Evolutionary conservation across 2,113 vertebrate genomes (phyloP).

Genomic region (Cynopterus brachyotis): DNA sequence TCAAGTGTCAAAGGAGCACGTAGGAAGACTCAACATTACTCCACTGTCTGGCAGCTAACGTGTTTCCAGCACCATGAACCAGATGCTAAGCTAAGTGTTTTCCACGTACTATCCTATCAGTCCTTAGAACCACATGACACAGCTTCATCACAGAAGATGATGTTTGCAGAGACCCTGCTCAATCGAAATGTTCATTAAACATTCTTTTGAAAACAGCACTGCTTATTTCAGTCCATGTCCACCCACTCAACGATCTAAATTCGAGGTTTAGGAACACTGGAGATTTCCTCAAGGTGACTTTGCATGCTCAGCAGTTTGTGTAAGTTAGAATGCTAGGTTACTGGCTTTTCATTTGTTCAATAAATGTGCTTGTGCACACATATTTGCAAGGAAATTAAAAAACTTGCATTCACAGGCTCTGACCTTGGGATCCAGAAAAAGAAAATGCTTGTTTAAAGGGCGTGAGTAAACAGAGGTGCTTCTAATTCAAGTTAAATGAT

Average conservation of each 20-base stretch:
- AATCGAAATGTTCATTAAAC: not conserved
- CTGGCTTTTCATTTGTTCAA: not conserved
- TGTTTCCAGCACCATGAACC: not conserved
- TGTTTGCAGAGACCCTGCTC: not conserved
- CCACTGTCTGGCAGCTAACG: not conserved
- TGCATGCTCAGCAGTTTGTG: not conserved
- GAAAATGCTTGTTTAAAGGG: not conserved
- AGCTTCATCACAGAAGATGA: too few relatives aligned
- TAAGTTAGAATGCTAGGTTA: not conserved
- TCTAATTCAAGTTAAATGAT: slow-evolving; percentile 17
- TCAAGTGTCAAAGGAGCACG: not conserved
- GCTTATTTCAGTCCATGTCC: not conserved
- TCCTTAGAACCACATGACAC: not conserved
- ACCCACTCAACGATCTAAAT: not conserved
- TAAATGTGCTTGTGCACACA: not conserved
- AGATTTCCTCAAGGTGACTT: not conserved
- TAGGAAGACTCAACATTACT: not conserved
- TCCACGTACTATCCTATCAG: not conserved
- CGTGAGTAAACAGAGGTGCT: not conserved
- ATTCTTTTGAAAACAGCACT: not conserved
- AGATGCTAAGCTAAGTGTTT: not conserved
- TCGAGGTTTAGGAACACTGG: not conserved
- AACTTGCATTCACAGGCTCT: not conserved
- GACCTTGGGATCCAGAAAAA: not conserved
- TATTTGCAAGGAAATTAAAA: not conserved